Base-by-base conservation (phyloP, 2,888 invertebrate species). In the Hemicrepidius hirtus region DNA sequence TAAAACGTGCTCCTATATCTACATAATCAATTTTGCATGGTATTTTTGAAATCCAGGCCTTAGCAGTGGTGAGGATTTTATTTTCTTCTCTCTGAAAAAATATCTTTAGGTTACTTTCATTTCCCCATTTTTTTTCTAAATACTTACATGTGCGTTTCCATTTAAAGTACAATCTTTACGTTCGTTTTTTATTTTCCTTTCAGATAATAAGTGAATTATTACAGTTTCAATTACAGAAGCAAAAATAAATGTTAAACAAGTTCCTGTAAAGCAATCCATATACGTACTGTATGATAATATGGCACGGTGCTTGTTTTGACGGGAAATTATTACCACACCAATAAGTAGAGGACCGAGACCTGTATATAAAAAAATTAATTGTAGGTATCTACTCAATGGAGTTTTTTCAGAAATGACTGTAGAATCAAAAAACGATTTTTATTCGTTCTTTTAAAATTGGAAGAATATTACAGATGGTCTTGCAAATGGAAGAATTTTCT, bases 231-330 rank as follows among this genome's bases (percentile, higher is more conserved):
- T 18, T 6, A 62, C 16, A 12, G 71, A 49, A 6, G 21, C 3
- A 18, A 67, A 37, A 6, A 72, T 18, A 1, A 72, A 59, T 7
- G 68, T 57, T 10, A 68, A 16, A 32, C 64, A 68, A n/a, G 53
- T 72, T 16, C 68, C 68, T 0, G 64, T 53, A 13, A 72, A 72
- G 20, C 32, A 50, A 4, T 55, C 41, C 55, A 71, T 46, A 13
- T 16, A 18, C 7, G 40, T 66, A 12, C 16, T 46, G 35, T 71
- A 66, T 1, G 46, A 41, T 3, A 66, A 4, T 35, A 62, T 68
- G 9, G 59, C 55, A 6, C 20, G n/a, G 2, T 20, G 16, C 16
- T 40, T 44, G 16, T 60, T 68, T 13, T 44, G 7, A 9, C 50
- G 46, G 5, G 32, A 46, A 10, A 59, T 28, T 35, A 59, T n/a